Evolutionary conservation across 2,888 invertebrate species (phyloP), one percentile per base, ranked within the genome.

Genomic region (Ischnus inquisitorius): DNA sequence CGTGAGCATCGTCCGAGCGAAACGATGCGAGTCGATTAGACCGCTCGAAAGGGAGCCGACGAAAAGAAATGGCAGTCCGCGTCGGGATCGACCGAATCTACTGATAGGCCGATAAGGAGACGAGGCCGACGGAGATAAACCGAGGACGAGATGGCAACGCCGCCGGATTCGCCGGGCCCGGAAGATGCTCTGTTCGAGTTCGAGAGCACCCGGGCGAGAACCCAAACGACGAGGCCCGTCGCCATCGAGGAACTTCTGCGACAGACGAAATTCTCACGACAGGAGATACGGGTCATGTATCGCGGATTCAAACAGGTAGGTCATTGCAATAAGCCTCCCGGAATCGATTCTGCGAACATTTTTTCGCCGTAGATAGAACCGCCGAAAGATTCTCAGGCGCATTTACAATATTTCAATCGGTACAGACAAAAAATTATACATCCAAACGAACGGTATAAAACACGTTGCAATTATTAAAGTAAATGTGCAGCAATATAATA

Each of bases 251-350:
- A 98, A 92, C 95, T 99, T 82, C 98, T 98, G 94, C 95, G 97
- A 89, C 97, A 97, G 94, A 98, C 98, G 78, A 98, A 99, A 94
- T 99, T 99, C 95, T 97, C 98, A 69, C 96, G 98, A 91, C 98
- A 98, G 93, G 99, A 99, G 94, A 98, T 99, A 88, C 96, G 99
- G 90, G 97, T 98, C 91, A 98, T 99, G 98, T 99, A 99, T 94
- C 95, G 99, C 91, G 99, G 99, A 88, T 99, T 99, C 94, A 99
- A 99, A 95, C 98, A 98, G 96, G 98, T 98, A 88, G 95, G 85
- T 82, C 10, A 19, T 25, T 8, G 14, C 3, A 3, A 14, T 60
- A n/a, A 60, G 60, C 28, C 28, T 4, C 3, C 12, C 8, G 4
- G 0, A 34, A 34, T 34, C 8, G 8, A 6, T 34, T 34, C 34